Base-by-base conservation (phyloP, 23 tunicate species). In the Styela plicata region DNA sequence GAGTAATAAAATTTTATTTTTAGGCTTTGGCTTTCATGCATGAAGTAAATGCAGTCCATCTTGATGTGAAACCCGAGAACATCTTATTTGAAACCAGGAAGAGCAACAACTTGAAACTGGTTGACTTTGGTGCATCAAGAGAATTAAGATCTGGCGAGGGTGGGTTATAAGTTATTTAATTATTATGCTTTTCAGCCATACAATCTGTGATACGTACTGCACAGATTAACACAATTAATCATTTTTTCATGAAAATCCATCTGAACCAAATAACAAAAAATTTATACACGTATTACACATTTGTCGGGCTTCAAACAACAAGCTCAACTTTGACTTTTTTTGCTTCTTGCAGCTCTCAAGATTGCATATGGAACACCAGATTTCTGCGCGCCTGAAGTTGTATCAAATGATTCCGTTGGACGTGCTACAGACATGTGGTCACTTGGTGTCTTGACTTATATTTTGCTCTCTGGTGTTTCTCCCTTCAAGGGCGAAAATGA, bases 401-500 rank as follows among this genome's bases (percentile, higher is more conserved):
- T 94, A 17, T 79, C 91, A 61, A 89, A 89, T 70, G 95, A 89
- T 61, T 71, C 91, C 0, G 90, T 94, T 61, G 95, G 89, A 24
- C 74, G 78, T 79, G 33, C 91, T 1, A 86, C 98, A 25, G 98
- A 94, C 69, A 94, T 94, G 95, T 94, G 98, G 98, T 94, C 98
- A 1, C 85, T 83, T 21, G 98, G 98, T 63, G 98, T 80, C 19
- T 66, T 94, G 25, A 74, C 95, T 0, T 89, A 85, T 35, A 37
- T 94, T 25, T 25, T 94, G 80, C 83, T 94, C 21, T 81, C 98
- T 74, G 98, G 98, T 53, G 66, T 89, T 37, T 89, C 94, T 0
- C 98, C 98, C 18, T 94, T 94, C 88, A 80, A 80, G 34, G 98
- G 98, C 1, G 91, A 89, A 53, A 94, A 89, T 35, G 91, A 83